These are phyloP conservation scores for Bombus waltoni DNA, from an alignment of 1,140 invertebrate species.

Conservation along the genomic window DNA sequence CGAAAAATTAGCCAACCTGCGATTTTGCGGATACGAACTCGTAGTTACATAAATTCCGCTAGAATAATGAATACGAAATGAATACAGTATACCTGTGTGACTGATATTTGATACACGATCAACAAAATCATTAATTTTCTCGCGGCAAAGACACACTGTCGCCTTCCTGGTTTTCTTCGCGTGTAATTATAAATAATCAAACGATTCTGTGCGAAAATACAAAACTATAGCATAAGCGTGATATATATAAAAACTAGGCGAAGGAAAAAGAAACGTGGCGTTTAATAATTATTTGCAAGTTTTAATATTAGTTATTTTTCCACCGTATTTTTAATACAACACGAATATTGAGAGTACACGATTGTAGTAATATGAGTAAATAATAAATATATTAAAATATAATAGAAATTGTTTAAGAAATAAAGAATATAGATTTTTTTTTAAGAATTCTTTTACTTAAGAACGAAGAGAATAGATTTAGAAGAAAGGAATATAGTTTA, in stretches of 20 bases:
- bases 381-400: too few species aligned
- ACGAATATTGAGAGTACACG: too few species aligned
- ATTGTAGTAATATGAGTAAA: too few species aligned
- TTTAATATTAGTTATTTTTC: neutral
- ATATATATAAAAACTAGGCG: neutral
- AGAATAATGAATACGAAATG: neutral
- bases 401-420: too few species aligned
- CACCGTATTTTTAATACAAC: neutral
- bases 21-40: neutral
- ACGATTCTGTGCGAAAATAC: neutral
- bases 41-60: slow-evolving; percentile 1
- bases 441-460: too few species aligned
- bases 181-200: neutral
- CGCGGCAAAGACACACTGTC: neutral
- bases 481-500: too few species aligned
- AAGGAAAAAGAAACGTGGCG: neutral
- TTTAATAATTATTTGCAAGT: neutral
- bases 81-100: neutral
- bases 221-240: neutral
- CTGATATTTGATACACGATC: neutral
- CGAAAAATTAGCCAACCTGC: neutral
- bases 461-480: too few species aligned
- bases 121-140: slow-evolving; percentile 5
- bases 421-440: too few species aligned
- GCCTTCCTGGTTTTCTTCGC: neutral